Evolutionary conservation across 92 coral and sea anemone genomes (phyloP), one percentile per base, ranked within the genome.

Genomic region (Siderastrea siderea): DNA sequence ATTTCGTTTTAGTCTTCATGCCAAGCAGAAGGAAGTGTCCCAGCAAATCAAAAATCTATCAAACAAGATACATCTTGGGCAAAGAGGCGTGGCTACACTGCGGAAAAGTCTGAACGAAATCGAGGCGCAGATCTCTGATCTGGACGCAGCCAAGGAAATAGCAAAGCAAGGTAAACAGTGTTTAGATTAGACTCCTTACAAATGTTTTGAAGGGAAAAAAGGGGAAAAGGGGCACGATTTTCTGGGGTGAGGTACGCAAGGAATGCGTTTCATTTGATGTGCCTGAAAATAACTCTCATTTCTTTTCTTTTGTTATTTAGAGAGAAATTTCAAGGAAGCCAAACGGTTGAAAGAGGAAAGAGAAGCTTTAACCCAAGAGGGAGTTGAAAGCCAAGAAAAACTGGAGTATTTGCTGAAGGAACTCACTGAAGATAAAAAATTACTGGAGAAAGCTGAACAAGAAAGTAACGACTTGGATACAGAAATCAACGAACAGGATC

Each of bases 321-420:
- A 93, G 16, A 85, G 94, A 65, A 93, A 95, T 26, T 95, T 95
- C 71, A 95, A 95, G 72, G 96, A 95, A 87, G 98, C 98, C 19
- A 95, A 95, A 67, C 78, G 98, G 75, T 72, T 95, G 38, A 95
- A 95, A 69, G 98, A 93, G 69, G 94, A 93, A 69, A 70, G 87
- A 3, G 96, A 95, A 55, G 84, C 87, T 5, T 63, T 95, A 26
- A 77, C 88, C 7, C 51, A 50, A 65, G 93, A 95, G 61, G 94
- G 96, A 64, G 66, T 78, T 9, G 84, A 93, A 53, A 86, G 91
- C 79, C 96, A 93, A 83, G 79, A 9, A 26, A 81, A 82, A 74
- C 91, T 93, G 2, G 96, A 93, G 83, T 16, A 58, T 14, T 26
- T 86, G 47, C 43, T 90, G 5, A 47, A 86, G 38, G 87, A 90